Conservation (phyloP, 2,797 vertebrate species). For the Epinephelus malabaricus region DNA sequence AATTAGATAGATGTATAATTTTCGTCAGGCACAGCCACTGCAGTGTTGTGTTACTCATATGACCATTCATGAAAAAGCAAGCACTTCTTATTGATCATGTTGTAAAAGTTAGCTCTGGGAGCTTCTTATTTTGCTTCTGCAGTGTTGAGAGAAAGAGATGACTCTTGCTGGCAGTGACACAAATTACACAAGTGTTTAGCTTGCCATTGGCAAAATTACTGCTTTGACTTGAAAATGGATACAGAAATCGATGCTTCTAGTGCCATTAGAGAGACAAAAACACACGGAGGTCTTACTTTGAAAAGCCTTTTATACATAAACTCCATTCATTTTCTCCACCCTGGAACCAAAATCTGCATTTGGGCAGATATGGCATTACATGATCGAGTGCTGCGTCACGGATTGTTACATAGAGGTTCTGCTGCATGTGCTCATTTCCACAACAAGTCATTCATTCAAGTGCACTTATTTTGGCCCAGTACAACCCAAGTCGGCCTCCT, state of each 20-base stretch:
- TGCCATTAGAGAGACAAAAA: conserved; percentile 14
- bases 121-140: conserved; percentile 1
- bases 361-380: neutral
- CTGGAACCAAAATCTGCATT: too few species aligned
- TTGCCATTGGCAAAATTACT: conserved; percentile 36
- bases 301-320: conserved; percentile 8
- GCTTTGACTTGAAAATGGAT: conserved; percentile 43
- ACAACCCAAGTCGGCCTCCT: conserved; percentile 3
- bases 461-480: neutral
- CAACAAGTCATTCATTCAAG: neutral
- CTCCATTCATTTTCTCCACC: neutral
- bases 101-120: conserved; percentile 11
- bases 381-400: neutral
- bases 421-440: neutral
- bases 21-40: too few species aligned
- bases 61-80: neutral
- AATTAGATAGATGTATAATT: neutral
- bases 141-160: neutral
- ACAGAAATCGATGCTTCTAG: conserved; percentile 23
- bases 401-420: neutral
- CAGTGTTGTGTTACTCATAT: neutral
- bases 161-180: conserved; percentile 34
- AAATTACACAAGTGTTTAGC: conserved; percentile 40
- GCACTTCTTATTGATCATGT: neutral
- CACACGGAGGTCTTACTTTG: conserved; percentile 2